Evolutionary conservation across 2,888 invertebrate genomes (phyloP).

Genomic region (Urechis unicinctus): DNA sequence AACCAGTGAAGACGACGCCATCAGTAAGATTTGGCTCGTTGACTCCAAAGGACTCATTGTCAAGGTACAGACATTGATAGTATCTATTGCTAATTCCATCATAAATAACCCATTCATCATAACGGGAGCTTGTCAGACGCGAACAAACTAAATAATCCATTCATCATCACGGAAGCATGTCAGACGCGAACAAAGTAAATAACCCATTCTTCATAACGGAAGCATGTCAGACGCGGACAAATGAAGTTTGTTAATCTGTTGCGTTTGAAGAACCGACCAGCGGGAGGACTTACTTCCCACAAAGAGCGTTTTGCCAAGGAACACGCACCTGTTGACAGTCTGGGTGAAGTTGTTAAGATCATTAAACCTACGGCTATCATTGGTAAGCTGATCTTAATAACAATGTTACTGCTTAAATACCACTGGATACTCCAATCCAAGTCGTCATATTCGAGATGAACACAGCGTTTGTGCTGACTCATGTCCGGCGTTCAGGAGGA

Average conservation of each 20-base stretch:
- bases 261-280: conserved; percentile 80
- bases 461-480: conserved; percentile 80
- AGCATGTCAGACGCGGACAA: too few species aligned
- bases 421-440: too few species aligned
- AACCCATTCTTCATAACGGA: too few species aligned
- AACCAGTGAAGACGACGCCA: conserved; percentile 66
- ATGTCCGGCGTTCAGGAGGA: conserved; percentile 70
- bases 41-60: conserved; percentile 88
- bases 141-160: too few species aligned
- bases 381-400: conserved; percentile 73
- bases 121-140: too few species aligned
- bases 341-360: conserved; percentile 72
- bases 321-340: conserved; percentile 62
- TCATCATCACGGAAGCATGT: too few species aligned
- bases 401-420: conserved; percentile 77
- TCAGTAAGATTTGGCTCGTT: conserved; percentile 82
- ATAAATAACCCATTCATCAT: too few species aligned
- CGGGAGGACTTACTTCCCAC: conserved; percentile 64
- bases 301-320: conserved; percentile 70
- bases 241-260: too few species aligned
- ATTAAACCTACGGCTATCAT: conserved; percentile 86
- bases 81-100: too few species aligned
- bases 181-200: too few species aligned
- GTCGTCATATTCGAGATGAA: conserved; percentile 96
- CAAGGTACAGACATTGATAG: too few species aligned